Evolutionary conservation across 2,797 vertebrate genomes (phyloP).

Genomic region (Hylomyscus alleni): DNA sequence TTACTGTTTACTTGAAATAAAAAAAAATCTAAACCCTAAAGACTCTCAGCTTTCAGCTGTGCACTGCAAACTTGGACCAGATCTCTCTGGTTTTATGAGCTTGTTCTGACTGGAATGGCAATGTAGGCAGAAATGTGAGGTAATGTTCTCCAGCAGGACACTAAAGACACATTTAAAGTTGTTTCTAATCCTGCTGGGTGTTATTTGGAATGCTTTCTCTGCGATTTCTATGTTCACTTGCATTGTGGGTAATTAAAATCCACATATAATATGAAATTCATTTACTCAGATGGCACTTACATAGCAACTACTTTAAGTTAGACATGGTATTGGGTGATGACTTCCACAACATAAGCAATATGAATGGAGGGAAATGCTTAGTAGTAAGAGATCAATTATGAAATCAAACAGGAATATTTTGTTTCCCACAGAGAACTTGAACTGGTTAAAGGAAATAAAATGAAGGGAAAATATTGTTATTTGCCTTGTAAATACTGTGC

Average conservation of each 20-base stretch:
- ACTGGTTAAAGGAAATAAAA: neutral
- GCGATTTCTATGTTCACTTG: slow-evolving; percentile 66
- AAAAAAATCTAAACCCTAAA: slow-evolving; percentile 24
- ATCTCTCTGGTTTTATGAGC: slow-evolving; percentile 14
- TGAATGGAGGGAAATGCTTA: slow-evolving; percentile 41
- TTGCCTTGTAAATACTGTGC: neutral
- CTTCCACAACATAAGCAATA: slow-evolving; percentile 25
- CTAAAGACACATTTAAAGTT: slow-evolving; percentile 66
- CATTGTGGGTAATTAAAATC: slow-evolving; percentile 82
- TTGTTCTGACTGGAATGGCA: slow-evolving; percentile 38
- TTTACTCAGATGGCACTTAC: slow-evolving; percentile 72
- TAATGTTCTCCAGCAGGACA: slow-evolving; percentile 61
- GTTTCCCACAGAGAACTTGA: neutral
- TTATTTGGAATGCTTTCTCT: slow-evolving; percentile 78
- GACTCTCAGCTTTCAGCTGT: slow-evolving; percentile 8
- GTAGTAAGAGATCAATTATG: slow-evolving; percentile 1
- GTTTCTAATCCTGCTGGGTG: slow-evolving; percentile 73
- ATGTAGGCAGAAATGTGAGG: slow-evolving; percentile 63
- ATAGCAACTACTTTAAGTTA: slow-evolving; percentile 71
- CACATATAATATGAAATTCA: slow-evolving; percentile 79
- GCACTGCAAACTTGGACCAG: slow-evolving; percentile 45
- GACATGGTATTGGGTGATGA: slow-evolving; percentile 59
- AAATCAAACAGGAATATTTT: slow-evolving; percentile 47
- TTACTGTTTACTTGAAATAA: slow-evolving; percentile 29
- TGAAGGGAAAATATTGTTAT: neutral